phyloP scores from a whole-genome alignment of 1,140 invertebrate genomes.

The Solenopsis fugax region DNA sequence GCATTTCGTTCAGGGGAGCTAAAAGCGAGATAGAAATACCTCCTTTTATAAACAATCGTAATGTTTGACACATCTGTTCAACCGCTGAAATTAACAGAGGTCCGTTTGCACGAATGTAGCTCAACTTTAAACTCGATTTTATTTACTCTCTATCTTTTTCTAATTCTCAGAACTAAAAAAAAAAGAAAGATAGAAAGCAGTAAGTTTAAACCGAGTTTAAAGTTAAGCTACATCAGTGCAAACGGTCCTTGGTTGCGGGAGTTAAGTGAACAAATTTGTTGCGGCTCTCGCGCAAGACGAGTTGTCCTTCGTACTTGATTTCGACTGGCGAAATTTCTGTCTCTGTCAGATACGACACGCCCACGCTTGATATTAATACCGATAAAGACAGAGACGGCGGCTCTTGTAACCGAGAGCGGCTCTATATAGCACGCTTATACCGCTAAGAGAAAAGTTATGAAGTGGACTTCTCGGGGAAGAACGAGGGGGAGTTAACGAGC shows the following conservation, averaged over 20 bases:
- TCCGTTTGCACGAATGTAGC: no score
- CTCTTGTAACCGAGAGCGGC: constrained; percentile 40
- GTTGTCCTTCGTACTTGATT: background rate
- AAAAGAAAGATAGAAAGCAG: no score
- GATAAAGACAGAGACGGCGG: constrained; percentile 39
- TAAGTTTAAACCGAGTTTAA: no score
- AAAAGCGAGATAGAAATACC: constrained; percentile 20
- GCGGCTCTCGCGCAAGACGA: no score
- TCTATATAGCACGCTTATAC: constrained; percentile 44
- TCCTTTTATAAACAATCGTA: background rate
- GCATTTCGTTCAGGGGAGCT: background rate
- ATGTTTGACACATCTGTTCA: background rate
- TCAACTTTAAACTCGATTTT: no score
- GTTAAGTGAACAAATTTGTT: background rate
- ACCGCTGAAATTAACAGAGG: background rate
- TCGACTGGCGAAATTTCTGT: background rate
- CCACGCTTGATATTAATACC: constrained; percentile 50
- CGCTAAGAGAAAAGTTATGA: constrained; percentile 63
- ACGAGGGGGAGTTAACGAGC: constrained; percentile 44
- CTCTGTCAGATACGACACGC: background rate
- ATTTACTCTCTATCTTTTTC: no score
- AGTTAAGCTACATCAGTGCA: no score
- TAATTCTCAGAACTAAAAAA: no score
- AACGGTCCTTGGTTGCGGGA: background rate
- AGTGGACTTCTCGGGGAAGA: constrained; percentile 61